Percentiles rank a stretch among this genome's conserved stretches.
phyloP scores from a whole-genome alignment of 2,113 vertebrate species.

The Acrocephalus kingi region DNA sequence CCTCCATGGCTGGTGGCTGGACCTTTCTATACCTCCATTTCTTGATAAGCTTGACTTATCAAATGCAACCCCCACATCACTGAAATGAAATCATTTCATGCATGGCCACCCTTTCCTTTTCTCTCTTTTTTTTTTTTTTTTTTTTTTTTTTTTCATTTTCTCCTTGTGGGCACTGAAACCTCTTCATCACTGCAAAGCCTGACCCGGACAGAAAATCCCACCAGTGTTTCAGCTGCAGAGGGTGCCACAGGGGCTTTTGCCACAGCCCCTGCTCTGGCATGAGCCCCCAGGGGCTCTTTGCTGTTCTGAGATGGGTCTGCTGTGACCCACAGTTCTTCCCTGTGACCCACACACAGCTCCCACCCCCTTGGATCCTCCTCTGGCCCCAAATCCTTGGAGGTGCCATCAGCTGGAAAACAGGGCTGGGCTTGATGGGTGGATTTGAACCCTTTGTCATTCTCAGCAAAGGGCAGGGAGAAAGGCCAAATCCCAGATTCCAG shows the following conservation, averaged over 20 bases:
- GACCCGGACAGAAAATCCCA: slow-evolving; percentile 52
- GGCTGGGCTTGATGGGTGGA: neutral
- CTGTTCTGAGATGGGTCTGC: neutral
- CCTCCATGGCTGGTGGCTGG: neutral
- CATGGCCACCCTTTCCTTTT: slow-evolving; percentile 59
- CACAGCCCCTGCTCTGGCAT: neutral
- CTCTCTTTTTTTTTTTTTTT: neutral
- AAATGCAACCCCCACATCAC: fast-evolving
- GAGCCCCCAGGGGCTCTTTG: neutral
- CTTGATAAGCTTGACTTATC: neutral
- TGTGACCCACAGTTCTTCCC: neutral
- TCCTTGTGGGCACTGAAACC: slow-evolving; percentile 36
- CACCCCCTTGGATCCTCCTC: neutral
- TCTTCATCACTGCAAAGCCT: slow-evolving; percentile 63
- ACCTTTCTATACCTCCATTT: neutral
- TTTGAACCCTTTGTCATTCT: neutral
- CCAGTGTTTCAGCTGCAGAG: neutral
- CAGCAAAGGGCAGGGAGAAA: neutral
- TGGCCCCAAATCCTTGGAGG: fast-evolving
- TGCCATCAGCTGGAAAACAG: neutral
- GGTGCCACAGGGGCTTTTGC: neutral
- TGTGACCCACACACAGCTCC: neutral
- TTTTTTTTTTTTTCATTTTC: slow-evolving; percentile 47
- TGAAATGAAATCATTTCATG: slow-evolving; percentile 83
- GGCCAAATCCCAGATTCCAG: fast-evolving